phyloP scores from a whole-genome alignment of 1,140 invertebrate species.

The Brachionus plicatilis region DNA sequence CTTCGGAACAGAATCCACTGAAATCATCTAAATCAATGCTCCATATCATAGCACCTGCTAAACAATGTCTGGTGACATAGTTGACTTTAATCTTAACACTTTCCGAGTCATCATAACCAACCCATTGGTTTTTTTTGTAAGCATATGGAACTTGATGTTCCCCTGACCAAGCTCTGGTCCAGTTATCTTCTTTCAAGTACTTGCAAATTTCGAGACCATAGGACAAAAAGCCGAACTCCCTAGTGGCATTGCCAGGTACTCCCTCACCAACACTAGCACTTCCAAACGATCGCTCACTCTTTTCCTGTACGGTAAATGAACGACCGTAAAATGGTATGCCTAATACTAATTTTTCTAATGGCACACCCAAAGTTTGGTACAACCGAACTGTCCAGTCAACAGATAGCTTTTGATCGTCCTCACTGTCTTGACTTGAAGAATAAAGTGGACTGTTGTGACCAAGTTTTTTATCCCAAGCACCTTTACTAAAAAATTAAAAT shows the following conservation, averaged over 20 bases:
- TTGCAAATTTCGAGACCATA: conserved; percentile 75
- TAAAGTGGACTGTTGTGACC: conserved; percentile 39
- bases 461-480: conserved; percentile 35
- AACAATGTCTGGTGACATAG: conserved; percentile 2
- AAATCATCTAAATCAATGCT: conserved; percentile 40
- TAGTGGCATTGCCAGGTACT: conserved; percentile 71
- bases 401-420: conserved; percentile 30
- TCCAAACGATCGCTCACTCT: conserved; percentile 76
- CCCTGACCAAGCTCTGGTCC: background rate
- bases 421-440: background rate
- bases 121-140: conserved; percentile 62
- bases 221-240: conserved; percentile 80
- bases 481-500: background rate
- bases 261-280: conserved; percentile 68
- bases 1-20: background rate
- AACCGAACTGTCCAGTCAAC: conserved; percentile 48
- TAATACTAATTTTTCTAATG: conserved; percentile 71
- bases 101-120: conserved; percentile 22
- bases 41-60: conserved; percentile 40
- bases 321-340: conserved; percentile 85
- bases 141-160: conserved; percentile 64
- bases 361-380: conserved; percentile 72
- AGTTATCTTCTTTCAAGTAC: conserved; percentile 10
- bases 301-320: conserved; percentile 67
- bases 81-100: conserved; percentile 36